Evolutionary conservation across 1,140 invertebrate genomes (phyloP), one percentile per base, ranked within the genome.

Genomic region (Protaetia brevitarsis): DNA sequence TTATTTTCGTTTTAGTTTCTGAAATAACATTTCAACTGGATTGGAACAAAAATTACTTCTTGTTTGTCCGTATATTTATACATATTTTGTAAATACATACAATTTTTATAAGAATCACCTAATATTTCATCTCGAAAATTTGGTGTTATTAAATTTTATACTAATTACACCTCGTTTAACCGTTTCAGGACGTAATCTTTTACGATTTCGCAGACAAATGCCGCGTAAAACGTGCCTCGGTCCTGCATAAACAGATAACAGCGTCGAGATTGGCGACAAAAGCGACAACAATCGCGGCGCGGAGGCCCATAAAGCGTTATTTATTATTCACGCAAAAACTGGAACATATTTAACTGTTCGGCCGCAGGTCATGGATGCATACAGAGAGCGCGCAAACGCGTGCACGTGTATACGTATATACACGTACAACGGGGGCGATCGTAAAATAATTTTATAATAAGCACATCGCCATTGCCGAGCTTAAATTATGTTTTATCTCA

Each of bases 371-470:
- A 51, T 8, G 13, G 26, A 16, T 59, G 23, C 27, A n/a, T n/a
- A 59, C 57, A 4, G 19, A 26, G 16, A 5, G 0, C 57, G n/a
- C 45, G 8, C 31, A 34, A 34, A 34, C 1, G n/a, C n/a, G n/a
- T n/a, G n/a, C 31, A 34, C 13, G 13, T 34, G 16, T 13, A 51
- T 23, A 51, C 41, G 26, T 19, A 51, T n/a, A n/a, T 19, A 51
- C 41, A 23, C 19, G 26, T 23, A 51, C 41, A 51, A 16, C 41
- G 13, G 26, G 57, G 7, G 23, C 29, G 57, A 19, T 19, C 57
- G 57, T 59, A 59, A 59, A 59, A 59, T 59, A 59, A 59, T 59
- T 59, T 59, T 59, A 59, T 59, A 59, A 59, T 59, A 59, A 59
- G 26, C 57, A 59, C 27, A 28, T 28, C 57, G 57, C 57, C 57